Percentiles rank a stretch among this genome's conserved stretches.
phyloP scores from a whole-genome alignment of 1,140 invertebrate species.

The Musca domestica region DNA sequence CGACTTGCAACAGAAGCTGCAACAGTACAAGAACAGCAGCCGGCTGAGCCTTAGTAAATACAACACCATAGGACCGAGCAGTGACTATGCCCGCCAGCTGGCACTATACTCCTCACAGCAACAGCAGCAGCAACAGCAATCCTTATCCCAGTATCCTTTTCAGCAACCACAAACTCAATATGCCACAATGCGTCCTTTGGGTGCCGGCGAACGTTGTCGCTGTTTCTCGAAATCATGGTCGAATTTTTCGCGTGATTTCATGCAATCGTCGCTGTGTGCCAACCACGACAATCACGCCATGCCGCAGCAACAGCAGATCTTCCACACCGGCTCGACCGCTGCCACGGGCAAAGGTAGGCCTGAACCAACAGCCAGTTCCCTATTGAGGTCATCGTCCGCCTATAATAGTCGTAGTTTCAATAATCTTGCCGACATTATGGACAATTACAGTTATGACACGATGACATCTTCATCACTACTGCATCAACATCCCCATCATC shows the following conservation, averaged over 20 bases:
- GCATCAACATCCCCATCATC: slow-evolving; percentile 21
- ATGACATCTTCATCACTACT: neutral
- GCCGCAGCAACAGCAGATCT: slow-evolving; percentile 25
- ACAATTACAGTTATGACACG: slow-evolving; percentile 3
- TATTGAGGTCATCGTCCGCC: slow-evolving; percentile 14
- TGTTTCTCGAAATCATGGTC: slow-evolving; percentile 50
- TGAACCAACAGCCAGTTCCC: slow-evolving; percentile 11
- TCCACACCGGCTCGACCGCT: slow-evolving; percentile 20
- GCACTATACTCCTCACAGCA: slow-evolving; percentile 47
- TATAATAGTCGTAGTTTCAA: slow-evolving; percentile 45
- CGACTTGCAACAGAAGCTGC: slow-evolving; percentile 23
- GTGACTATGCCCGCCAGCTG: slow-evolving; percentile 47
- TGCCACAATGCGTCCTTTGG: slow-evolving; percentile 8
- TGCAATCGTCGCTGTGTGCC: neutral
- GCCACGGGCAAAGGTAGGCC: slow-evolving; percentile 25
- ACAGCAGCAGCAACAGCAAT: too few species aligned
- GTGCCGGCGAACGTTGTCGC: slow-evolving; percentile 35
- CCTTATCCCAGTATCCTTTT: slow-evolving; percentile 42
- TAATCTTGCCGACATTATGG: slow-evolving; percentile 46
- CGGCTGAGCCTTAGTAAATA: slow-evolving; percentile 39
- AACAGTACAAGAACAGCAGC: slow-evolving; percentile 22
- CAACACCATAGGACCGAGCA: slow-evolving; percentile 50
- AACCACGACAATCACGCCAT: slow-evolving; percentile 23
- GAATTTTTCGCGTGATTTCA: slow-evolving; percentile 40
- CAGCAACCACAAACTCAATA: slow-evolving; percentile 28